Evolutionary conservation across 2,888 invertebrate species (phyloP).

Genomic region (Esperia sulphurella): DNA sequence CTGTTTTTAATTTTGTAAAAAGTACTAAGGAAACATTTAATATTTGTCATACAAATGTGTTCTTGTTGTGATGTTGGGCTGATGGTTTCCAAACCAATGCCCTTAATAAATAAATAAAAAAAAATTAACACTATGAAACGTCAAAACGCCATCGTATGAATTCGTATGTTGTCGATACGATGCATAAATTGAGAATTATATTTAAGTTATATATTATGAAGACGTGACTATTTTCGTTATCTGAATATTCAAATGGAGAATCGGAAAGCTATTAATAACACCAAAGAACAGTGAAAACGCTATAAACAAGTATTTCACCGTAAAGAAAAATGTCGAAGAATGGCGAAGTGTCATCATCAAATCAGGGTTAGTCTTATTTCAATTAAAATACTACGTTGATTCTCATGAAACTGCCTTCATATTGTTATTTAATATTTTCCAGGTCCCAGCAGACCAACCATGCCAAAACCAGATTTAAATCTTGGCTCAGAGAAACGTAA

Average conservation of each 20-base stretch:
- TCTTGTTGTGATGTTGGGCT: no score
- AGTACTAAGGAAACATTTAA: no score
- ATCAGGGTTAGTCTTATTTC: slow-evolving; percentile 69
- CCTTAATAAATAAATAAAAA: no score
- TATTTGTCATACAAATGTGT: no score
- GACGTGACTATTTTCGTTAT: slow-evolving; percentile 39
- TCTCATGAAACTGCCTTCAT: not conserved
- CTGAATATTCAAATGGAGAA: slow-evolving; percentile 59
- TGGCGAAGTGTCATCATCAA: slow-evolving; percentile 84
- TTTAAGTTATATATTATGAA: slow-evolving; percentile 40
- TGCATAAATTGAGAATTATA: slow-evolving; percentile 29
- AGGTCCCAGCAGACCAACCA: slow-evolving; percentile 68
- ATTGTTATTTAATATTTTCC: slow-evolving; percentile 18
- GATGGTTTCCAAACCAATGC: no score
- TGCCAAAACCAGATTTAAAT: slow-evolving; percentile 69
- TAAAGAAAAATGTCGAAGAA: slow-evolving; percentile 84
- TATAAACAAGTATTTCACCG: slow-evolving; percentile 24
- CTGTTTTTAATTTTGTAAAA: no score
- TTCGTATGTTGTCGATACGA: slow-evolving; percentile 36
- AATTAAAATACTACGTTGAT: not conserved
- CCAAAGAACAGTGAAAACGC: slow-evolving; percentile 48
- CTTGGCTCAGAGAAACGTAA: slow-evolving; percentile 76
- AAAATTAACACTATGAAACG: no score
- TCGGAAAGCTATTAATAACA: slow-evolving; percentile 40
- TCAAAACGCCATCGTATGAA: slow-evolving; percentile 17